These are phyloP conservation scores for Watsonalla cultraria DNA, from an alignment of 2,888 invertebrate species.

Conservation along the genomic window DNA sequence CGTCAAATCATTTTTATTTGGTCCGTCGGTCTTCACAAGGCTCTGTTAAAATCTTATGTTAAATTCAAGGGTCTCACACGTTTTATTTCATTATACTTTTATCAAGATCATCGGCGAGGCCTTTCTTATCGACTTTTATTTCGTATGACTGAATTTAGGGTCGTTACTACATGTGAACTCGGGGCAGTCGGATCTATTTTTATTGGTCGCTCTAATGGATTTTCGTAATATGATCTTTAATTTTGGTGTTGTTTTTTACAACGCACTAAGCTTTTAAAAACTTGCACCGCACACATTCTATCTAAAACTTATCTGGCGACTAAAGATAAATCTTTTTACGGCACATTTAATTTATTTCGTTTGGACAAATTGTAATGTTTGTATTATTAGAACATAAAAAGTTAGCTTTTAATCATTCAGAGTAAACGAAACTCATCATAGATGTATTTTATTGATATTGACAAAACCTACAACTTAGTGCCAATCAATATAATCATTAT, in stretches of 20 bases:
- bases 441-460: no score
- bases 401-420: no score
- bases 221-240: constrained; percentile 73
- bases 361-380: no score
- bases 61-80: neutral
- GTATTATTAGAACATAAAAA: no score
- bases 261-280: constrained; percentile 40
- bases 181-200: constrained; percentile 64
- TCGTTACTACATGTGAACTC: constrained; percentile 22
- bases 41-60: no score
- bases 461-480: no score
- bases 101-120: constrained; percentile 28
- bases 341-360: constrained; percentile 12
- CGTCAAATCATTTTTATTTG: no score
- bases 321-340: constrained; percentile 38
- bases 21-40: constrained; percentile 1
- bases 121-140: constrained; percentile 48
- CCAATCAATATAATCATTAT: no score
- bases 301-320: constrained; percentile 37
- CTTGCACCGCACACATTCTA: constrained; percentile 45
- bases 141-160: constrained; percentile 62
- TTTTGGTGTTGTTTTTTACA: constrained; percentile 62
- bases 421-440: no score
- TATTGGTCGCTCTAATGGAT: constrained; percentile 72
- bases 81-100: constrained; percentile 15